Evolutionary conservation across 2,113 vertebrate species (phyloP).

Genomic region (Scatophagus argus): DNA sequence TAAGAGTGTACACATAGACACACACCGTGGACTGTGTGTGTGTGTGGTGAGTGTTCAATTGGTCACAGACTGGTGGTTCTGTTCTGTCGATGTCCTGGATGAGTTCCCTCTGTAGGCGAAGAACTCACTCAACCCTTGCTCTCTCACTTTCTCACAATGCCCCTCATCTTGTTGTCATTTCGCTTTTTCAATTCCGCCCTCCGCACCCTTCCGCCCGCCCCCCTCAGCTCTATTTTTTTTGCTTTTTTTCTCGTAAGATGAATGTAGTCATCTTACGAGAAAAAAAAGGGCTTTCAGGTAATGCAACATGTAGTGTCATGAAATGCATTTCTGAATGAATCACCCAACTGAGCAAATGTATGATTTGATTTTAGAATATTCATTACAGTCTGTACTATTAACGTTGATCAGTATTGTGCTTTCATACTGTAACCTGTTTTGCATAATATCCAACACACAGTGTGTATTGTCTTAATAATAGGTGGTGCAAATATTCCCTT

Average conservation of each 20-base stretch:
- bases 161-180: conserved; percentile 21
- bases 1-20: not conserved
- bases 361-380: conserved; percentile 1
- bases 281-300: not conserved
- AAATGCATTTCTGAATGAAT: not conserved
- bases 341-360: not conserved
- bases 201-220: not conserved
- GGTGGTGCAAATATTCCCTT: not conserved
- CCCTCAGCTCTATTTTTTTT: conserved; percentile 23
- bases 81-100: conserved; percentile 40
- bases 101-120: conserved; percentile 15
- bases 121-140: conserved; percentile 32
- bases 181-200: not conserved
- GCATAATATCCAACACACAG: not conserved
- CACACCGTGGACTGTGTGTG: not conserved
- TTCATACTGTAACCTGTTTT: conserved; percentile 7
- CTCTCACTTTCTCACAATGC: not conserved
- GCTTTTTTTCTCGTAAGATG: conserved; percentile 7
- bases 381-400: not conserved
- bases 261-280: conserved; percentile 17
- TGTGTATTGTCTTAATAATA: not conserved
- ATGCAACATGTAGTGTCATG: not conserved
- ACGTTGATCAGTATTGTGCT: conserved; percentile 2
- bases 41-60: conserved; percentile 16
- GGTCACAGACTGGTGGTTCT: conserved; percentile 43